A percentile compares a stretch with the other conserved stretches of the same genome.
Conservation (phyloP, 2,797 vertebrate genomes). For the Microctenopoma lineatum region DNA sequence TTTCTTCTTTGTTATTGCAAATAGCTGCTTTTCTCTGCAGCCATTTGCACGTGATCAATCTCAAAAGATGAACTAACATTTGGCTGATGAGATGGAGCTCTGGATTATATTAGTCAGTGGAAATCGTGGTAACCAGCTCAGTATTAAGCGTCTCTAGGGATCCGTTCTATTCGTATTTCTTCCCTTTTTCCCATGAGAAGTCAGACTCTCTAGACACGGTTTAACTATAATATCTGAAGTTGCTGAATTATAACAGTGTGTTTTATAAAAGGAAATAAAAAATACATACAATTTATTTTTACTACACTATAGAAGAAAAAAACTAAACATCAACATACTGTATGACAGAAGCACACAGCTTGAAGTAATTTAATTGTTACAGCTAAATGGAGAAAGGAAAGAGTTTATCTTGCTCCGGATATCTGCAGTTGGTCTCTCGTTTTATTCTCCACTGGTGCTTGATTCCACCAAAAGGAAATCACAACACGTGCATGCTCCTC, state of each 20-base stretch:
- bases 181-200: not conserved
- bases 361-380: slow-evolving; percentile 15
- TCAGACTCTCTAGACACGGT: not conserved
- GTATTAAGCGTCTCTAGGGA: not conserved
- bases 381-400: slow-evolving; percentile 9
- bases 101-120: not conserved
- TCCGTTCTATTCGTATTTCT: not conserved
- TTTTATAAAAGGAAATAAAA: not conserved
- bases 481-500: slow-evolving; percentile 9
- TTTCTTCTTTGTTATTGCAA: slow-evolving; percentile 13
- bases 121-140: not conserved
- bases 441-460: slow-evolving; percentile 16
- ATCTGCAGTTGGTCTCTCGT: not conserved
- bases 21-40: slow-evolving; percentile 6
- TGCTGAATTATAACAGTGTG: not conserved
- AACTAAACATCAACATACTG: not conserved
- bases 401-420: slow-evolving; percentile 7
- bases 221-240: not conserved
- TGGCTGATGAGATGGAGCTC: slow-evolving; percentile 13
- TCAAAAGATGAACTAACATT: slow-evolving; percentile 26
- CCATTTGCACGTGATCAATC: slow-evolving; percentile 12
- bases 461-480: slow-evolving; percentile 22
- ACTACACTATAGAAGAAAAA: too few relatives aligned
- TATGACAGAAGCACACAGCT: not conserved
- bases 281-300: too few relatives aligned